phyloP scores from a whole-genome alignment of 2,888 invertebrate genomes.

The Drosophila incognita region DNA sequence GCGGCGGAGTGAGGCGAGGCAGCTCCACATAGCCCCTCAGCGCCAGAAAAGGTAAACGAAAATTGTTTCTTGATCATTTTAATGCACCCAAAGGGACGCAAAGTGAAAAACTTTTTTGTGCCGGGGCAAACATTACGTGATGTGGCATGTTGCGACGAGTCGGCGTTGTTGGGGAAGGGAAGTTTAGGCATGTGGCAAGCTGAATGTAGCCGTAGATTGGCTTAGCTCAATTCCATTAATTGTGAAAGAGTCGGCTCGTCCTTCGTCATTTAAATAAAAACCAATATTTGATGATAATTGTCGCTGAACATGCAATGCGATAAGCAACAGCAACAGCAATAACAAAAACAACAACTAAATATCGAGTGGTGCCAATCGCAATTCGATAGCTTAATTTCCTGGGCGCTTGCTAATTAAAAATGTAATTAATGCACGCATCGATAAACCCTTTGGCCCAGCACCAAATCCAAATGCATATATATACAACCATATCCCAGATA shows the following conservation, averaged over 20 bases:
- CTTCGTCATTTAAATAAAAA: slow-evolving; percentile 74
- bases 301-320: slow-evolving; percentile 71
- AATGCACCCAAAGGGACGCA: slow-evolving; percentile 81
- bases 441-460: slow-evolving; percentile 27
- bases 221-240: slow-evolving; percentile 69
- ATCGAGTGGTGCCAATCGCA: slow-evolving; percentile 56
- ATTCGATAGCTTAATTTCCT: slow-evolving; percentile 82
- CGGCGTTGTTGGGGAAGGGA: neutral
- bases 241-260: slow-evolving; percentile 59
- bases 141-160: slow-evolving; percentile 43
- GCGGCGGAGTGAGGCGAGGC: neutral
- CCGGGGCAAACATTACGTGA: slow-evolving; percentile 64
- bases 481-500: neutral
- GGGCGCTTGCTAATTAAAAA: slow-evolving; percentile 79
- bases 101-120: slow-evolving; percentile 68
- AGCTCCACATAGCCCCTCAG: slow-evolving; percentile 36
- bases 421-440: slow-evolving; percentile 80
- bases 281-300: slow-evolving; percentile 78
- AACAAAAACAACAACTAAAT: neutral
- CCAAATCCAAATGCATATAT: neutral
- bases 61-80: slow-evolving; percentile 85
- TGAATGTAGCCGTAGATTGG: slow-evolving; percentile 5
- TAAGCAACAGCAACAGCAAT: slow-evolving; percentile 33
- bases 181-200: neutral
- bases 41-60: slow-evolving; percentile 77